A percentile compares a stretch with the other conserved stretches of the same genome.
phyloP scores from a whole-genome alignment of 2,888 invertebrate species.

The Cylloceria caligata region DNA sequence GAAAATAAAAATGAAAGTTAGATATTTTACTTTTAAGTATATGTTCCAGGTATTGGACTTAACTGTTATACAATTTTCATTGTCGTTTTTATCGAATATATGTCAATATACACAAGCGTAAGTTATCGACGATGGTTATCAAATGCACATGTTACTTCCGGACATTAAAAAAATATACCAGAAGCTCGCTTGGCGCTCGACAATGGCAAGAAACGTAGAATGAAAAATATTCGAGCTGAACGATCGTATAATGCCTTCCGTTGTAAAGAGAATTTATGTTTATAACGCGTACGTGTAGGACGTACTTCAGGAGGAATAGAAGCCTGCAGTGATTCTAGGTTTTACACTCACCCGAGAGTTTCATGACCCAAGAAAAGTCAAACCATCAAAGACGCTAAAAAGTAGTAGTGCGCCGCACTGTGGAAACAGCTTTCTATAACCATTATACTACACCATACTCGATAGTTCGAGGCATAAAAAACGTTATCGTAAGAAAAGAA shows the following conservation, averaged over 20 bases:
- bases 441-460: too few species aligned
- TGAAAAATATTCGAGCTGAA: conserved; percentile 22
- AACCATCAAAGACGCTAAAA: conserved; percentile 22
- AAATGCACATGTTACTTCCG: conserved; percentile 22
- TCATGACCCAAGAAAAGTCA: conserved; percentile 24
- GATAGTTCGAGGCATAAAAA: too few species aligned
- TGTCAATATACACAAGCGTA: background rate
- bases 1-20: too few species aligned
- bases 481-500: too few species aligned
- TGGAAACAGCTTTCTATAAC: conserved; percentile 15
- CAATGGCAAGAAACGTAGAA: conserved; percentile 3
- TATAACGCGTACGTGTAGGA: conserved; percentile 54
- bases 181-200: conserved; percentile 13
- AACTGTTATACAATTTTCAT: background rate
- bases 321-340: conserved; percentile 23
- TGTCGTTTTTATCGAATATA: background rate
- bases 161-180: conserved; percentile 13
- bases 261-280: conserved; percentile 68
- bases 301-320: conserved; percentile 11
- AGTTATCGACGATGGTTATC: conserved; percentile 22
- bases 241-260: conserved; percentile 44
- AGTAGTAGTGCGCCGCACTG: background rate
- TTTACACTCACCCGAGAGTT: conserved; percentile 30
- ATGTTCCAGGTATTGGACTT: too few species aligned
- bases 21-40: too few species aligned